Base-by-base conservation (phyloP, 92 coral and sea anemone species). In the Parazoanthus darwini region DNA sequence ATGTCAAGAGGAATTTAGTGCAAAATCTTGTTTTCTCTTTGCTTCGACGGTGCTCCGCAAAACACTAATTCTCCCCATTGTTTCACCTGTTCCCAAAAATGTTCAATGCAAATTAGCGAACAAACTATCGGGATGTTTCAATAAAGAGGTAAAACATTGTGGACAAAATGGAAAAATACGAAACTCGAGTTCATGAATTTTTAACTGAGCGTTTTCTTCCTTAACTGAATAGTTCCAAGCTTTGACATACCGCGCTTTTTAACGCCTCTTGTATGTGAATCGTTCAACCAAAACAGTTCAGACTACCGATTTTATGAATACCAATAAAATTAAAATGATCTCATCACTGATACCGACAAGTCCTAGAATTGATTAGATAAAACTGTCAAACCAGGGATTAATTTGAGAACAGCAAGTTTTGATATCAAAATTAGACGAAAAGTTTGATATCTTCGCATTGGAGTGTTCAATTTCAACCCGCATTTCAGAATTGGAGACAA, bases 341-440 rank as follows among this genome's bases (percentile, higher is more conserved):
- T 81, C 90, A 81, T 73, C 50, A 84, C 88, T 73, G 93, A 91
- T 91, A 85, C 89, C 78, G 89, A 22, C 36, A 89, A 73, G 72
- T 89, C 75, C 76, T 88, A 88, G 79, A 73, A 86, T 80, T 75
- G 89, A 91, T 79, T 80, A 88, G 84, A 85, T 78, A 91, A 85
- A 87, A 88, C 91, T 84, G 87, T 84, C 87, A 84, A 84, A 29
- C 26, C n/a, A 66, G 75, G 87, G 87, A 84, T 84, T 84, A 84
- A 84, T 84, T 84, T 68, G 70, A 71, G 68, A 25, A 72, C 87
- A 84, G 67, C 26, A 84, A 46, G 26, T 70, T 66, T 84, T 84
- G 87, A 84, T 71, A 84, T 84, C 79, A 50, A 44, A 80, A 80
- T 56, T 80, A 80, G 48, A 54, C 63, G 85, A 58, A 80, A 71